Evolutionary conservation across 1,140 invertebrate genomes (phyloP).

Genomic region (Apocrypta bakeri): DNA sequence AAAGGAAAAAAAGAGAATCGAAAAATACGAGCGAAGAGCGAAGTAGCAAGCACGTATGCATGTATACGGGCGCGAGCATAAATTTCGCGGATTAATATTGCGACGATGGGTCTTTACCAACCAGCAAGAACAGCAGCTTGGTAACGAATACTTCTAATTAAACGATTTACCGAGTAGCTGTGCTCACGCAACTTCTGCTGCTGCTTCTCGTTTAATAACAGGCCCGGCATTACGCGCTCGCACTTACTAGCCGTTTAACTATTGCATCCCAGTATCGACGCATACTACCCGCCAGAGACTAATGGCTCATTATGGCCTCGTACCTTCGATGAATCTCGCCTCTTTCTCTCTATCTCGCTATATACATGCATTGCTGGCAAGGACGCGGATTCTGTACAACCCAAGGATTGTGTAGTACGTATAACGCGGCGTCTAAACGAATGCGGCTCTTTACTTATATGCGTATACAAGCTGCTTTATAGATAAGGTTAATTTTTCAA

Average conservation of each 20-base stretch:
- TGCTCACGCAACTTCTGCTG: background rate
- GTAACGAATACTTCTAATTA: conserved; percentile 42
- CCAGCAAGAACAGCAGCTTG: conserved; percentile 3
- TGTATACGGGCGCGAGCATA: background rate
- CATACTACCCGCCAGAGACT: conserved; percentile 40
- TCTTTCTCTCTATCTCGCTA: background rate
- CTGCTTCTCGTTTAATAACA: conserved; percentile 44
- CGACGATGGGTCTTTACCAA: background rate
- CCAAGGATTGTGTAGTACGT: no score
- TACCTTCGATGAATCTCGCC: background rate
- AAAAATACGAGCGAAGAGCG: background rate
- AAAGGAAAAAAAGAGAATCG: no score
- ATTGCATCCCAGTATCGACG: conserved; percentile 51
- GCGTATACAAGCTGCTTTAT: no score
- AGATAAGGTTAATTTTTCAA: no score
- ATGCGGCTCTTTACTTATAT: no score
- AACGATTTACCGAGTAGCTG: conserved; percentile 33
- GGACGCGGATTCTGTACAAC: no score
- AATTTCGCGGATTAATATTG: conserved; percentile 2
- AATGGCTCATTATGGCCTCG: conserved; percentile 63
- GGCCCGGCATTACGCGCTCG: background rate
- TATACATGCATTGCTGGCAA: no score
- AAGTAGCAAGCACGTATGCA: background rate
- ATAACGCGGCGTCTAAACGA: no score
- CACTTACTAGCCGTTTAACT: conserved; percentile 22